Base-by-base conservation (phyloP, 2,797 vertebrate species). In the Enoplosus armatus region DNA sequence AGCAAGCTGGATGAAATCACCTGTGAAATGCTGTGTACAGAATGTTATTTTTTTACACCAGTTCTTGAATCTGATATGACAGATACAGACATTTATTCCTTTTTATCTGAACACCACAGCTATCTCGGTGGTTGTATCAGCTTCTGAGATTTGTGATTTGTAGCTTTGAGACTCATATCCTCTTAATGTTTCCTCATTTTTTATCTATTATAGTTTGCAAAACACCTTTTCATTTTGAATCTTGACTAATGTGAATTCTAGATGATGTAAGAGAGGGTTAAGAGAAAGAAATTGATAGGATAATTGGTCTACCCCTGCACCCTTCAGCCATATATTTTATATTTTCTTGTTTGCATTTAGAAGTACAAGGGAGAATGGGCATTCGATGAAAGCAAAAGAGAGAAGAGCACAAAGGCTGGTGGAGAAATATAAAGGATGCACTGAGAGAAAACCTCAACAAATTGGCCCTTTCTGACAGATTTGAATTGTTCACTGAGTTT, bases 1-100 rank as follows among this genome's bases (percentile, higher is more conserved):
- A 90, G 76, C 70, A 54, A 84, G 75, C 67, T 29, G 79, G 67
- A 83, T 87, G 70, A 86, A 86, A 80, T 90, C 85, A 87, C 89
- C 87, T 87, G 88, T 80, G 84, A 84, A 85, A 90, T 59, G 58
- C 8, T 74, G 51, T 77, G 66, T 73, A 71, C 74, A 56, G 29
- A 86, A 54, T 66, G 39, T 60, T n/a, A n/a, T n/a, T 31, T 69
- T 66, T 37, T 60, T 31, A 20, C 31, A 27, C 62, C 16, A 48
- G 48, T 56, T 73, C 54, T 80, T 79, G 56, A 79, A 87, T 87
- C 73, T 65, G 64, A 87, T 84, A 59, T 85, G 81, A 85, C 80
- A 81, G 75, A 81, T 62, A 48, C 63, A 82, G 47, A 80, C 79
- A 56, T 81, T 67, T 75, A 70, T 83, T 83, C 53, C 18, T 59